These are phyloP conservation scores for Tanytarsus gracilentus DNA, from an alignment of 2,888 invertebrate species.

Conservation along the genomic window DNA sequence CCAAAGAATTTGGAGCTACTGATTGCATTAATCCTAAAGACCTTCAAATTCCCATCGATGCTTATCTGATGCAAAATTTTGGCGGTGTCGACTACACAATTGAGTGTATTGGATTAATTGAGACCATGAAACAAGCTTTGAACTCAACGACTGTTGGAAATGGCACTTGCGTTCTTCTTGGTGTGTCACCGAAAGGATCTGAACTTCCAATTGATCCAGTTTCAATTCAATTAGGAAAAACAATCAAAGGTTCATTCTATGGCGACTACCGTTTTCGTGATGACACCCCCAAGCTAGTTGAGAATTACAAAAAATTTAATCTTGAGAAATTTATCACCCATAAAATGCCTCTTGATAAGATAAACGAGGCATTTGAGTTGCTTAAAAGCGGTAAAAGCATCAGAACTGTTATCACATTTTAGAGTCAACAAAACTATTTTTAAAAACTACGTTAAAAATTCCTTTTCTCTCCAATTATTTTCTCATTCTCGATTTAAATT, in stretches of 20 bases:
- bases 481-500: too few species aligned
- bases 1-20: conserved; percentile 77
- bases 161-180: conserved; percentile 89
- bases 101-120: conserved; percentile 86
- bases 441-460: too few species aligned
- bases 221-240: conserved; percentile 87
- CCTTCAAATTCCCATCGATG: conserved; percentile 61
- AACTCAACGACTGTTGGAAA: conserved; percentile 90
- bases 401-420: conserved; percentile 42
- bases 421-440: too few species aligned
- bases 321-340: conserved; percentile 83
- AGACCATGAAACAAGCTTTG: conserved; percentile 58
- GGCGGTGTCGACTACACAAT: conserved; percentile 92
- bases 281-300: conserved; percentile 73
- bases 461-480: too few species aligned
- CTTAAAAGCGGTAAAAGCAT: conserved; percentile 67
- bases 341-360: conserved; percentile 58
- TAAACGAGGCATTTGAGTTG: conserved; percentile 80
- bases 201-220: conserved; percentile 90
- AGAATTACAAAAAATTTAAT: conserved; percentile 68
- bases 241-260: conserved; percentile 84
- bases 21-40: conserved; percentile 82
- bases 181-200: conserved; percentile 83
- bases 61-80: not conserved
- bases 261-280: conserved; percentile 89